A percentile compares a stretch with the other conserved stretches of the same genome.
phyloP scores from a whole-genome alignment of 2,888 invertebrate species.

The Anagyrus pseudococci region DNA sequence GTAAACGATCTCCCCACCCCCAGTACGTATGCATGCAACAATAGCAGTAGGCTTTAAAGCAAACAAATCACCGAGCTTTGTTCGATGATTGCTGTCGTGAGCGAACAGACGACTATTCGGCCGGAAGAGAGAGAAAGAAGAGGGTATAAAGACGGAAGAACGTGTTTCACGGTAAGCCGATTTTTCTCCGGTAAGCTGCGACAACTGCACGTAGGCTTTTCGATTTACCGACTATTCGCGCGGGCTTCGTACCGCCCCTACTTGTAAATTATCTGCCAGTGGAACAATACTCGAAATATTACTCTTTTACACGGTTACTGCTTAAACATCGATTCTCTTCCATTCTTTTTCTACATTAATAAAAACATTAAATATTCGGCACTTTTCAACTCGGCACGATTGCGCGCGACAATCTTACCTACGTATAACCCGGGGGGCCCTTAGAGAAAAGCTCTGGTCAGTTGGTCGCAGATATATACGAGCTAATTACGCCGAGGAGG shows the following conservation, averaged over 20 bases:
- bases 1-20: conserved; percentile 18
- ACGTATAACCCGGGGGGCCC: too few relatives aligned
- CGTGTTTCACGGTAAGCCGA: conserved; percentile 32
- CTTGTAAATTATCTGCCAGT: conserved; percentile 14
- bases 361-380: too few relatives aligned
- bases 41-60: too few relatives aligned
- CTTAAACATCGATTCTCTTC: too few relatives aligned
- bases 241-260: not conserved
- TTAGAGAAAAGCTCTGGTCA: too few relatives aligned
- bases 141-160: conserved; percentile 7
- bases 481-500: too few relatives aligned
- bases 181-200: conserved; percentile 19
- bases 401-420: too few relatives aligned
- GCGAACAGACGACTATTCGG: not conserved
- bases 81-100: conserved; percentile 26
- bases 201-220: conserved; percentile 23
- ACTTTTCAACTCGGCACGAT: too few relatives aligned
- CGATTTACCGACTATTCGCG: conserved; percentile 14
- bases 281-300: conserved; percentile 25
- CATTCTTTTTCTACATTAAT: too few relatives aligned
- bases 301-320: too few relatives aligned
- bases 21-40: too few relatives aligned
- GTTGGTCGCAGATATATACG: too few relatives aligned
- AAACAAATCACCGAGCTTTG: conserved; percentile 10
- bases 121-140: not conserved